These are phyloP conservation scores for Zaprionus camerounensis DNA, from an alignment of 1,140 invertebrate species.

Conservation along the genomic window DNA sequence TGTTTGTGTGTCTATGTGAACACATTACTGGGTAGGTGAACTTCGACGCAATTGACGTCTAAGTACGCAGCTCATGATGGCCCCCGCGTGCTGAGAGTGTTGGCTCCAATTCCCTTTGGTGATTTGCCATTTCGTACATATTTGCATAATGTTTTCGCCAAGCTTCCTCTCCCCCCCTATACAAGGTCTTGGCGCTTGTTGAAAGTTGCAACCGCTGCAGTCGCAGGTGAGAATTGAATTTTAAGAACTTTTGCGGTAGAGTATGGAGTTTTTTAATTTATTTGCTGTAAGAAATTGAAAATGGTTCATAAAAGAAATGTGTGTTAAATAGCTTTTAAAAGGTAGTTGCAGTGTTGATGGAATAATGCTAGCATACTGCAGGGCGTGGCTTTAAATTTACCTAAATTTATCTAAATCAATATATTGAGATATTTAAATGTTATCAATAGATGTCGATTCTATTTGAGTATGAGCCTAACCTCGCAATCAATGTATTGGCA, in stretches of 20 bases:
- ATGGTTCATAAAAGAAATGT: not conserved
- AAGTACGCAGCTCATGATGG: constrained; percentile 26
- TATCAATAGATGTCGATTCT: too few species aligned
- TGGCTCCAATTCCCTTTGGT: constrained; percentile 23
- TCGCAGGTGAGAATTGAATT: not conserved
- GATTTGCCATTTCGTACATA: constrained; percentile 19
- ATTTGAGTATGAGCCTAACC: too few species aligned
- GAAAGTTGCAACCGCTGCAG: not conserved
- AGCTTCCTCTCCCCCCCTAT: not conserved
- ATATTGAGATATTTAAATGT: too few species aligned
- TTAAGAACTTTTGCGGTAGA: not conserved
- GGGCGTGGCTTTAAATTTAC: too few species aligned
- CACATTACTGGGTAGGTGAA: constrained; percentile 6
- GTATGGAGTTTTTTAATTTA: not conserved
- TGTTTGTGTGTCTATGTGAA: constrained; percentile 9
- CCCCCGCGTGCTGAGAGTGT: constrained; percentile 14
- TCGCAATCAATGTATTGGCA: too few species aligned
- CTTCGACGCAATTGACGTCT: not conserved
- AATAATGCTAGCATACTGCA: too few species aligned
- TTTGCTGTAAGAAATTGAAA: not conserved
- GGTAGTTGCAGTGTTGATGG: too few species aligned
- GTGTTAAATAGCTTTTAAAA: not conserved
- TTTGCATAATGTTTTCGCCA: constrained; percentile 22
- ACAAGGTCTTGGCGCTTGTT: too few species aligned
- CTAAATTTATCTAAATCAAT: too few species aligned